Conservation (phyloP, 2,113 vertebrate genomes). For the Actinemys pallida region DNA sequence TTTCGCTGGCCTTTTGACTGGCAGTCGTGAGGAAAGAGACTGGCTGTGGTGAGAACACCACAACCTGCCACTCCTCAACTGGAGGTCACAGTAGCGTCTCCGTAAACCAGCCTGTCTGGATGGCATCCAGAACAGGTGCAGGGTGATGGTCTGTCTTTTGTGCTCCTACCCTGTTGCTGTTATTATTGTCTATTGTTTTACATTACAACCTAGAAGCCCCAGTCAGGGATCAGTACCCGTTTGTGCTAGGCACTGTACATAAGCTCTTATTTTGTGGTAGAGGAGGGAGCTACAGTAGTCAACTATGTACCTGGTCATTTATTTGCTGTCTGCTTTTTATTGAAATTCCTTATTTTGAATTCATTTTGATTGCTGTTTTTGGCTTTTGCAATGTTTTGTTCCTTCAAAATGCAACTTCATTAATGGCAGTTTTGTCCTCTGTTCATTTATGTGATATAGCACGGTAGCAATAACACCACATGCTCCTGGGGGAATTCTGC, state of each 20-base stretch:
- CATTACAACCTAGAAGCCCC: not conserved
- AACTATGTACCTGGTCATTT: not conserved
- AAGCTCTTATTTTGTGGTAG: not conserved
- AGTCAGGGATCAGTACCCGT: not conserved
- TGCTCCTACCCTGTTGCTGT: fast-evolving
- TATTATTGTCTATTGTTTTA: not conserved
- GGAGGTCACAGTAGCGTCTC: not conserved
- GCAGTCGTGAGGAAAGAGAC: not conserved
- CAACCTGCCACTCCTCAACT: not conserved
- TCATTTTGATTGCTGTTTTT: constrained; percentile 68
- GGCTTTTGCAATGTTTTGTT: constrained; percentile 51
- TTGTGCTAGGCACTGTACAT: not conserved
- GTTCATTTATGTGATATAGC: constrained; percentile 38
- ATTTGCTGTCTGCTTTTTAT: constrained; percentile 55
- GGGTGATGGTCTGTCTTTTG: not conserved
- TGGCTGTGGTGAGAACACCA: not conserved
- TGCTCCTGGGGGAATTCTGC: no score
- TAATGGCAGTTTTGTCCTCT: constrained; percentile 43
- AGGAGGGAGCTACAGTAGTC: not conserved
- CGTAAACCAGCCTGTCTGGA: not conserved
- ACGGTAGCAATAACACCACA: constrained; percentile 7
- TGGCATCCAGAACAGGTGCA: not conserved
- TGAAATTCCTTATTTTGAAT: constrained; percentile 59
- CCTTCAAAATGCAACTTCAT: constrained; percentile 46
- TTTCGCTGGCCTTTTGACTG: not conserved